phyloP scores from a whole-genome alignment of 2,888 invertebrate genomes.

The Agrochola lychnidis region DNA sequence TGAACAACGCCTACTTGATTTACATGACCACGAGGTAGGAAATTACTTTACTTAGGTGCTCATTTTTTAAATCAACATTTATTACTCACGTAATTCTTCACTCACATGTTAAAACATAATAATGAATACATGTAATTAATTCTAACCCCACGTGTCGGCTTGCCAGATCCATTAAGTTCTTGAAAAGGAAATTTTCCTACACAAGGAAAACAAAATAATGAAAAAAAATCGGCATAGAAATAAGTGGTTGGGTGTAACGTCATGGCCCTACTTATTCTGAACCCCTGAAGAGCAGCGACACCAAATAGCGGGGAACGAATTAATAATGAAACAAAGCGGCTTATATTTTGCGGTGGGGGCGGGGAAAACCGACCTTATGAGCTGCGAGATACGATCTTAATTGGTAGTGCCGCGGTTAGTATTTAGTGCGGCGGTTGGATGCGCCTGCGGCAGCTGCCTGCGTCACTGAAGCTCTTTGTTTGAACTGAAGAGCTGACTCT shows the following conservation, averaged over 20 bases:
- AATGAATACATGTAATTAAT: constrained; percentile 1
- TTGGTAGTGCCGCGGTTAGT: constrained; percentile 78
- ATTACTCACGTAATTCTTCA: not conserved
- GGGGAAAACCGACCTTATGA: constrained; percentile 82
- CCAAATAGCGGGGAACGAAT: constrained; percentile 88
- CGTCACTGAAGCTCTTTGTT: constrained; percentile 89
- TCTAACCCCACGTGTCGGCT: constrained; percentile 11
- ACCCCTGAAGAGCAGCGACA: constrained; percentile 86
- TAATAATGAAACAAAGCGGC: constrained; percentile 87
- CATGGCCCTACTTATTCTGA: constrained; percentile 82
- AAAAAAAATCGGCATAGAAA: constrained; percentile 72
- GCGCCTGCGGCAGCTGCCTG: constrained; percentile 83
- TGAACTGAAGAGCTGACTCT: constrained; percentile 89
- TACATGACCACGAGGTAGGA: not conserved
- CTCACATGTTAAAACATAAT: constrained; percentile 3
- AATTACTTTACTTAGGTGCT: too few species aligned
- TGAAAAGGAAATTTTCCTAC: constrained; percentile 52
- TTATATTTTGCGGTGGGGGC: constrained; percentile 75
- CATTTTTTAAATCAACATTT: not conserved
- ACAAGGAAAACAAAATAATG: constrained; percentile 65
- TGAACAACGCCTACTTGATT: not conserved
- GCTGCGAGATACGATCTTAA: constrained; percentile 85
- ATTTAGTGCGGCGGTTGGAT: constrained; percentile 80
- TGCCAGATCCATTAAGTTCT: constrained; percentile 44
- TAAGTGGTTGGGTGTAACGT: constrained; percentile 80